Evolutionary conservation across 2,113 vertebrate genomes (phyloP).

Genomic region (Indri indri): DNA sequence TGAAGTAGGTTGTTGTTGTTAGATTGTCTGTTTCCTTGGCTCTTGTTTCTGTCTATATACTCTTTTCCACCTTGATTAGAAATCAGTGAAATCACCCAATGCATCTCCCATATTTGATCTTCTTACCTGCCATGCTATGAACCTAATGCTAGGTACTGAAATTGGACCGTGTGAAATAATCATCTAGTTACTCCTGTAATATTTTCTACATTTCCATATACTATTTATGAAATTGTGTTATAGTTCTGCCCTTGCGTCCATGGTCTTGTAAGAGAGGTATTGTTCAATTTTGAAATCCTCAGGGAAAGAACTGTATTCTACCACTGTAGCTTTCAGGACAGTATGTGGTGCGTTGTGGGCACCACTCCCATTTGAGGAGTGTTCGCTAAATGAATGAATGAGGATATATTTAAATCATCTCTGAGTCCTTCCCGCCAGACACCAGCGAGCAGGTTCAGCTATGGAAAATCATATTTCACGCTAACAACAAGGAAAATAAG

Average conservation of each 20-base stretch:
- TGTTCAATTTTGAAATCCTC: neutral
- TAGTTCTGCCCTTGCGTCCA: neutral
- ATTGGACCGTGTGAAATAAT: rapidly evolving
- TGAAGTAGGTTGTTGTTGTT: neutral
- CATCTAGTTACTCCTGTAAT: rapidly evolving
- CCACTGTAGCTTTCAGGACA: neutral
- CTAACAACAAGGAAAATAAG: neutral
- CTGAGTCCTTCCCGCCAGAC: neutral
- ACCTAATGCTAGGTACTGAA: neutral
- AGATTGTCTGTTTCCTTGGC: neutral
- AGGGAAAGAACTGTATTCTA: neutral
- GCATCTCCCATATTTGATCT: neutral
- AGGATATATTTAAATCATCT: neutral
- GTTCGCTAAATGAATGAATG: neutral
- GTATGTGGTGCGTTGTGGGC: rapidly evolving
- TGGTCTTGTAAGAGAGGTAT: neutral
- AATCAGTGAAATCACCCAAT: neutral
- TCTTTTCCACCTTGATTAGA: neutral
- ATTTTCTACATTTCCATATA: neutral
- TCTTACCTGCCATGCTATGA: neutral
- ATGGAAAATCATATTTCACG: neutral
- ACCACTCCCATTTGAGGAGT: neutral
- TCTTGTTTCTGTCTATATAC: neutral
- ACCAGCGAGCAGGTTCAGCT: neutral
- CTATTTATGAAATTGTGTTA: neutral